phyloP scores from a whole-genome alignment of 2,888 invertebrate species.

The Hydrotaea cyrtoneurina region DNA sequence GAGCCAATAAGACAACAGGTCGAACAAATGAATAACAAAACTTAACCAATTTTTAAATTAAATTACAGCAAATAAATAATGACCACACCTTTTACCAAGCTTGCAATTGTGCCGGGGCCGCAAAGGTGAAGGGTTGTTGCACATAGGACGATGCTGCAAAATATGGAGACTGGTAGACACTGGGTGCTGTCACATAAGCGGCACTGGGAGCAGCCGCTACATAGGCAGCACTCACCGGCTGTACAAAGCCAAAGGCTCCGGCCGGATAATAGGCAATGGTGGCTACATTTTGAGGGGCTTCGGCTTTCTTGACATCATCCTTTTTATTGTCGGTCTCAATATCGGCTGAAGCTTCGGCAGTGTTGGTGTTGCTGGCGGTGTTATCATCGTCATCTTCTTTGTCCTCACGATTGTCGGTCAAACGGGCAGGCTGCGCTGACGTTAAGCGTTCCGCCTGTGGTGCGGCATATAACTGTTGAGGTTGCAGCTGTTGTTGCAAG shows the following conservation, averaged over 20 bases:
- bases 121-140: conserved; percentile 48
- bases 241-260: conserved; percentile 73
- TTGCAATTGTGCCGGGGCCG: conserved; percentile 66
- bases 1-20: background rate
- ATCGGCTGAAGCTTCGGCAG: conserved; percentile 49
- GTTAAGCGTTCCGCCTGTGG: conserved; percentile 56
- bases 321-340: conserved; percentile 50
- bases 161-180: conserved; percentile 13
- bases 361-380: background rate
- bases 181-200: conserved; percentile 35
- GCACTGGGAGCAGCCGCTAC: conserved; percentile 36
- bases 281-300: conserved; percentile 26
- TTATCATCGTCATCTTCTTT: conserved; percentile 73
- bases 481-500: background rate
- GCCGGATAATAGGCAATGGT: conserved; percentile 74
- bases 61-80: conserved; percentile 15
- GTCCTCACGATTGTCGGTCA: conserved; percentile 71
- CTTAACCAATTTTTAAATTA: conserved; percentile 4
- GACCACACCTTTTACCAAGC: conserved; percentile 59
- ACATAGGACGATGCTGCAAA: background rate
- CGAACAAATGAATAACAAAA: conserved; percentile 17
- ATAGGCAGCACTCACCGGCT: conserved; percentile 67
- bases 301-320: conserved; percentile 28
- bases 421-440: conserved; percentile 59
- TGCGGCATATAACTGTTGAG: conserved; percentile 22